phyloP scores from a whole-genome alignment of 2,113 vertebrate species.

The Toxostoma redivivum region DNA sequence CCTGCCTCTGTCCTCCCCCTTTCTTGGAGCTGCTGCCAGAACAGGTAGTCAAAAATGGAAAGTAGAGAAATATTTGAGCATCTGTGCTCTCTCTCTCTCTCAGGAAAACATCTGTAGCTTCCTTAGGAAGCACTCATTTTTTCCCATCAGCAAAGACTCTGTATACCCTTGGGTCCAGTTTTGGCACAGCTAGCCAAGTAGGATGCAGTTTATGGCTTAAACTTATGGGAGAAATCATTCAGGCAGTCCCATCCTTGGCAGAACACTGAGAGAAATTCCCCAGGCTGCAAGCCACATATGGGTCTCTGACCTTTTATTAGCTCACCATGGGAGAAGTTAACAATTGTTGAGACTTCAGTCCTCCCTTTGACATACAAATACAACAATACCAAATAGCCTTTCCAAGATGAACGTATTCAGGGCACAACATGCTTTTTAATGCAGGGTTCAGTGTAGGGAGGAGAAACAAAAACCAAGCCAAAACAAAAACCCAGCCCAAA shows the following conservation, averaged over 20 bases:
- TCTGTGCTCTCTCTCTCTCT: conserved; percentile 60
- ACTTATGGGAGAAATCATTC: conserved; percentile 71
- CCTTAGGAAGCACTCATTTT: conserved; percentile 82
- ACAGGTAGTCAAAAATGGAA: conserved; percentile 81
- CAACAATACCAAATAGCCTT: conserved; percentile 60
- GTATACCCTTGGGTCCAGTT: conserved; percentile 79
- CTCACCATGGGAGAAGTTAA: conserved; percentile 77
- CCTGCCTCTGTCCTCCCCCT: conserved; percentile 52
- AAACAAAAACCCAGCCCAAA: not conserved
- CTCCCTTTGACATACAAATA: conserved; percentile 73
- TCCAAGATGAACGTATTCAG: conserved; percentile 45
- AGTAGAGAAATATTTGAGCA: conserved; percentile 72
- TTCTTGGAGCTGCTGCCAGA: conserved; percentile 70
- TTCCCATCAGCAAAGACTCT: conserved; percentile 80
- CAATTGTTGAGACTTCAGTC: conserved; percentile 57
- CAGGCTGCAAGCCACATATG: conserved; percentile 71
- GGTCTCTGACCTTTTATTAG: conserved; percentile 71
- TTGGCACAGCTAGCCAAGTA: conserved; percentile 78
- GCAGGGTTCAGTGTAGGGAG: not conserved
- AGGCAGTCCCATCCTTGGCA: conserved; percentile 74
- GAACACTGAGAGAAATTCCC: conserved; percentile 72
- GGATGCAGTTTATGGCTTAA: conserved; percentile 91
- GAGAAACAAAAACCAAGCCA: not conserved
- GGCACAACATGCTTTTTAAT: not conserved
- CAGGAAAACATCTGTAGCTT: conserved; percentile 89